Evolutionary conservation across 2,888 invertebrate species (phyloP).

Genomic region (Drosophila fungiperda): DNA sequence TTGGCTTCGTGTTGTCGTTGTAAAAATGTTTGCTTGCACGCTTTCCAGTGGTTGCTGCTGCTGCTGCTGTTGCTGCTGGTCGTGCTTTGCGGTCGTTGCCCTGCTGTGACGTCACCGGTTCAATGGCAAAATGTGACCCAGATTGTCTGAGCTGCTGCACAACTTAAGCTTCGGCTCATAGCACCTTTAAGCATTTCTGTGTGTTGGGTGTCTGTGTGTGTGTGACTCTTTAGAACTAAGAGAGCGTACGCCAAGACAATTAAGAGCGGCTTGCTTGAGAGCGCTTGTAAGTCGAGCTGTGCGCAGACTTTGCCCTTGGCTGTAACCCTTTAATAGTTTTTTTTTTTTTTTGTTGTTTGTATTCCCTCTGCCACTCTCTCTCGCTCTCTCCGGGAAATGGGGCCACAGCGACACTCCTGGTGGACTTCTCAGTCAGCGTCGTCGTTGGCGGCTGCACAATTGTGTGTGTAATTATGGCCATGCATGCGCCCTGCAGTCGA

Average conservation of each 20-base stretch:
- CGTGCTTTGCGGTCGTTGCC: constrained; percentile 83
- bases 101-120: constrained; percentile 85
- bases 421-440: constrained; percentile 7
- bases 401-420: constrained; percentile 58
- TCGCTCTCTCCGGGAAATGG: constrained; percentile 55
- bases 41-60: constrained; percentile 75
- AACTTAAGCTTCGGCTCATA: constrained; percentile 70
- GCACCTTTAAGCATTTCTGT: constrained; percentile 44
- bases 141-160: constrained; percentile 85
- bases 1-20: constrained; percentile 73
- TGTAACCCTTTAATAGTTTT: constrained; percentile 59
- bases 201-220: constrained; percentile 24
- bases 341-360: constrained; percentile 2
- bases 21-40: constrained; percentile 79
- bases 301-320: constrained; percentile 60
- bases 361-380: constrained; percentile 26
- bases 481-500: constrained; percentile 35
- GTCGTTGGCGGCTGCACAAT: constrained; percentile 52
- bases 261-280: constrained; percentile 32
- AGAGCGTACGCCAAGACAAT: constrained; percentile 32
- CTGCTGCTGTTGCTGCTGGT: constrained; percentile 64
- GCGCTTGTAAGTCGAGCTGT: constrained; percentile 41
- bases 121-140: constrained; percentile 86
- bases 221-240: constrained; percentile 68
- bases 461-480: constrained; percentile 74